Percentiles rank a stretch among this genome's conserved stretches.
These are phyloP conservation scores for Epirrita christyi DNA, from an alignment of 2,888 invertebrate genomes.

Conservation along the genomic window DNA sequence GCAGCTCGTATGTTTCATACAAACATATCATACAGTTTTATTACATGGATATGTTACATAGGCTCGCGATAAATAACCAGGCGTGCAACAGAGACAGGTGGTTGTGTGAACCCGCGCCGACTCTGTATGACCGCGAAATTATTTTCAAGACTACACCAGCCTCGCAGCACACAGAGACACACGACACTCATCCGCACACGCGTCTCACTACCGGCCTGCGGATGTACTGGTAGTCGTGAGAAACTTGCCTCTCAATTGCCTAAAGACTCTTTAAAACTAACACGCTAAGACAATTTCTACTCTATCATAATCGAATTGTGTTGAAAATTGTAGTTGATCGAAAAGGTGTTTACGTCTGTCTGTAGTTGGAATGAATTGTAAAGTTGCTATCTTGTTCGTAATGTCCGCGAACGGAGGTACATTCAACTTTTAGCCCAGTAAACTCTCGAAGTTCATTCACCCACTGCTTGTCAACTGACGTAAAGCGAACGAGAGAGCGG, in stretches of 20 bases:
- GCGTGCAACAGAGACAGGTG: conserved; percentile 82
- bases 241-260: conserved; percentile 68
- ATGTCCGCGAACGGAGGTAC: conserved; percentile 85
- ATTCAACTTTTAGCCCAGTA: conserved; percentile 86
- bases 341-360: conserved; percentile 66
- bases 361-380: conserved; percentile 63
- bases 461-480: conserved; percentile 85
- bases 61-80: conserved; percentile 80
- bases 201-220: conserved; percentile 72
- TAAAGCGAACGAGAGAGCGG: conserved; percentile 69
- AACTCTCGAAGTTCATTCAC: conserved; percentile 84
- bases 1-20: conserved; percentile 20
- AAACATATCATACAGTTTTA: conserved; percentile 34
- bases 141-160: conserved; percentile 84
- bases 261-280: conserved; percentile 46
- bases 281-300: conserved; percentile 52
- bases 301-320: conserved; percentile 45
- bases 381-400: conserved; percentile 85
- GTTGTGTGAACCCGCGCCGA: conserved; percentile 80
- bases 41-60: conserved; percentile 67
- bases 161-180: conserved; percentile 65
- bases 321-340: conserved; percentile 40
- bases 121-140: conserved; percentile 84
- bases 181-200: conserved; percentile 58
- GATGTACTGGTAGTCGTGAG: conserved; percentile 82